phyloP scores from a whole-genome alignment of 2,797 vertebrate genomes.

The Danio choprae region DNA sequence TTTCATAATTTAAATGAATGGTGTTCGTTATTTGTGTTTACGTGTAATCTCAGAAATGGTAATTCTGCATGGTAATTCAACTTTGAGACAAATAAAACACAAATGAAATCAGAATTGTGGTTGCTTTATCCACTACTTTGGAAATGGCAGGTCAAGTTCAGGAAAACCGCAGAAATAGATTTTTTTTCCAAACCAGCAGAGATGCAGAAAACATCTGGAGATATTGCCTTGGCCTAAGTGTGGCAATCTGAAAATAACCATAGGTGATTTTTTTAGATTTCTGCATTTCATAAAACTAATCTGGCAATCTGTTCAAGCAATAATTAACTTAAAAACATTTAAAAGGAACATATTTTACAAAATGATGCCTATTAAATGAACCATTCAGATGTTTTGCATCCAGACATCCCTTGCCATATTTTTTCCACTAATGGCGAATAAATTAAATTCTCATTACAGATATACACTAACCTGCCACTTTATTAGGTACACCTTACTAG shows the following conservation, averaged over 20 bases:
- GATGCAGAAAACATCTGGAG: constrained; percentile 8
- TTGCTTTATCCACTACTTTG: background rate
- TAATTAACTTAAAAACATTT: background rate
- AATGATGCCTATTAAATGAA: background rate
- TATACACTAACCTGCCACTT: no score
- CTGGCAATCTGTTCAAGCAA: background rate
- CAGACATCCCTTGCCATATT: background rate
- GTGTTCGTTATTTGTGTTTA: background rate
- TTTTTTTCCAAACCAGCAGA: background rate
- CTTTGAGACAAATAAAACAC: no score
- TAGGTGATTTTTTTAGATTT: no score
- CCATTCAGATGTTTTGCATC: background rate
- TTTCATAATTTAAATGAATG: no score
- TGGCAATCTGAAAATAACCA: background rate
- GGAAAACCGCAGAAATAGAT: background rate
- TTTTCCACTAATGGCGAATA: background rate
- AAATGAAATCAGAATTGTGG: background rate
- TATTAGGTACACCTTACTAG: no score
- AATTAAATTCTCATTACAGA: background rate
- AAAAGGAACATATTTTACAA: background rate
- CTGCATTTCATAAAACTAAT: no score
- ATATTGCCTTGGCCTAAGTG: background rate
- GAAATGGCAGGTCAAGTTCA: background rate
- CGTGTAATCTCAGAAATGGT: background rate
- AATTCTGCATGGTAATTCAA: background rate